These are phyloP conservation scores for Pseudolycoriella hygida DNA, from an alignment of 2,888 invertebrate species.

Conservation along the genomic window DNA sequence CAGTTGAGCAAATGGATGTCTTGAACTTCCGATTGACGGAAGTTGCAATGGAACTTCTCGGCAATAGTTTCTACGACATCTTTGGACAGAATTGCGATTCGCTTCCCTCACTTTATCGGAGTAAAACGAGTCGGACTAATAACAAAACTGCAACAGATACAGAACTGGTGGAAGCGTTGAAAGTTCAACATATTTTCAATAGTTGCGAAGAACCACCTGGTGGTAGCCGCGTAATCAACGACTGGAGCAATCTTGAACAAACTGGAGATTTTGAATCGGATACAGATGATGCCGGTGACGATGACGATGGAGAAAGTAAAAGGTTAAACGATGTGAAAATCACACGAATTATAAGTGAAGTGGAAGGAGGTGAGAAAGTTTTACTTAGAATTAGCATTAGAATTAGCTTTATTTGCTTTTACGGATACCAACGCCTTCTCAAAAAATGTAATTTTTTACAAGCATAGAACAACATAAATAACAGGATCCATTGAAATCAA, in stretches of 20 bases:
- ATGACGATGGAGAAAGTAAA: too few relatives aligned
- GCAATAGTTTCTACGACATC: conserved; percentile 8
- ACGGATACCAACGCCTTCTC: too few relatives aligned
- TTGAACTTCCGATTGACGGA: conserved; percentile 8
- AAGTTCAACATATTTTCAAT: not conserved
- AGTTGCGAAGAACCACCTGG: not conserved
- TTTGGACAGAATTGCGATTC: conserved; percentile 4
- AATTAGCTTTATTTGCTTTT: too few relatives aligned
- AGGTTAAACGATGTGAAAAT: too few relatives aligned
- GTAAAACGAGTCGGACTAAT: not conserved
- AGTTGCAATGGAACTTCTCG: conserved; percentile 8
- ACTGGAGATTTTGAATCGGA: too few relatives aligned
- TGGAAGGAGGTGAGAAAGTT: not conserved
- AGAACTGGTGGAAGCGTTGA: not conserved
- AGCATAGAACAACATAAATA: too few relatives aligned
- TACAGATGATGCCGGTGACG: too few relatives aligned
- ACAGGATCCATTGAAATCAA: too few relatives aligned
- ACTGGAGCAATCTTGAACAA: too few relatives aligned
- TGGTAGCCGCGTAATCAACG: not conserved
- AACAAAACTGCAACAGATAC: not conserved
- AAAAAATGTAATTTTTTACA: too few relatives aligned
- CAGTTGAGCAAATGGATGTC: conserved; percentile 3
- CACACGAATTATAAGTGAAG: not conserved
- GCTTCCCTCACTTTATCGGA: not conserved
- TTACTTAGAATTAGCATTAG: too few relatives aligned